Base-by-base conservation (phyloP, 2,797 vertebrate genomes). In the Neosilurus hyrtlii region DNA sequence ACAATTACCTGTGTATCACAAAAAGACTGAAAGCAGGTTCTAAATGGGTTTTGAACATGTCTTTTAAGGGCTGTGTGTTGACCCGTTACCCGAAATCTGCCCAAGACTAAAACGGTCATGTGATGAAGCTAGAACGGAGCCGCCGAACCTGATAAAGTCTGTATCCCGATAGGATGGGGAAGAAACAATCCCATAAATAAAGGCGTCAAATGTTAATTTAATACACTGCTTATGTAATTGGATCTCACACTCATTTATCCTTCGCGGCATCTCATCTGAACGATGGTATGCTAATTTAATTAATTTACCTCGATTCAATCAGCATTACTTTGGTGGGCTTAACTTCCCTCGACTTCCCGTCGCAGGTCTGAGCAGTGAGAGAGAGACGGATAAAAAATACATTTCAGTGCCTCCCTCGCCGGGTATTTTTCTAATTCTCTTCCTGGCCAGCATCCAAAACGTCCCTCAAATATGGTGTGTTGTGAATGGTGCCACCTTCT, bases 211-310 rank as follows among this genome's bases (percentile, higher is more conserved):
- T 77, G 79, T 85, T 87, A 85, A 88, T 89, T 81, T 87, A 88
- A 89, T 87, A 63, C 66, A 82, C 52, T 79, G 84, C 72, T 86
- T 82, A 71, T 74, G 82, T 87, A 88, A 89, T 89, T 89, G 78
- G 87, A 89, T 87, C 85, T 84, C 79, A 80, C 66, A 66, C 85
- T 87, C 87, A 84, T 87, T 88, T 86, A 88, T 89, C 87, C 85
- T 84, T 85, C 82, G 66, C 85, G 81, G 77, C 83, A 83, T 87
- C 88, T 86, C 87, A 88, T 88, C 85, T 77, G 59, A 56, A 74
- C 77, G 43, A 88, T 81, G 82, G 80, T 87, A 87, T 88, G 90
- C 87, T 89, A 90, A 90, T 90, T 88, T 87, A 87, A 90, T 90
- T 87, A 22, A 84, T 88, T 86, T 86, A 88, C 85, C 88, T 88